A percentile compares a stretch with the other conserved stretches of the same genome.
Conservation (phyloP, 2,113 vertebrate species). For the Smithornis capensis region DNA sequence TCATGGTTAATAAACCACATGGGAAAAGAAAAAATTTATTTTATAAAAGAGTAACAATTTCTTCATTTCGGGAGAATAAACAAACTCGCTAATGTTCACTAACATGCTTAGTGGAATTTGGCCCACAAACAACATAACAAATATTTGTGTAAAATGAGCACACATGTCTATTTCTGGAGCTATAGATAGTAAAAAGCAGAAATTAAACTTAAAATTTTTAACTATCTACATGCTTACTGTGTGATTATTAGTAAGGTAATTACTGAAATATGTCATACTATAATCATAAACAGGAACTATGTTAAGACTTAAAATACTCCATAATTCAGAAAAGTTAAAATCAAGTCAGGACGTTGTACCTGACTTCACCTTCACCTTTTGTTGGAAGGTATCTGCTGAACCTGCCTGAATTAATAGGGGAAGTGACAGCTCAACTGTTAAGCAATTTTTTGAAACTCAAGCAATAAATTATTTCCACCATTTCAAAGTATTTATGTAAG, state of each 20-base stretch:
- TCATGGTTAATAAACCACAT: background rate
- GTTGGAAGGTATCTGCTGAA: background rate
- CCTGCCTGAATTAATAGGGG: background rate
- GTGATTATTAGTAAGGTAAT: background rate
- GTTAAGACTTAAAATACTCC: background rate
- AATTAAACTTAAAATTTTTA: background rate
- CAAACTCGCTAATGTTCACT: background rate
- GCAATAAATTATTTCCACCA: background rate
- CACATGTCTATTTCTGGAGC: background rate
- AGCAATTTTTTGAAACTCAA: constrained; percentile 8
- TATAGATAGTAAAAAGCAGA: background rate
- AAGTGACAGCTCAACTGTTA: background rate
- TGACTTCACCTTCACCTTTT: background rate
- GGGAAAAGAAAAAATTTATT: background rate
- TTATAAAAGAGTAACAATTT: background rate
- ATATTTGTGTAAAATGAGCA: background rate
- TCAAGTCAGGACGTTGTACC: background rate
- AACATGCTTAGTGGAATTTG: background rate
- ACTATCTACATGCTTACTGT: background rate
- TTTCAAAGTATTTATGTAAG: background rate
- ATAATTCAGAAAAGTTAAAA: background rate
- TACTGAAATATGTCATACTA: background rate
- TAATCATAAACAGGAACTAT: background rate
- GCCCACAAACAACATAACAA: background rate
- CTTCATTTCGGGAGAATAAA: background rate